A percentile compares a stretch with the other conserved stretches of the same genome.
phyloP scores from a whole-genome alignment of 2,888 invertebrate species.

The Andricus quercusramuli region DNA sequence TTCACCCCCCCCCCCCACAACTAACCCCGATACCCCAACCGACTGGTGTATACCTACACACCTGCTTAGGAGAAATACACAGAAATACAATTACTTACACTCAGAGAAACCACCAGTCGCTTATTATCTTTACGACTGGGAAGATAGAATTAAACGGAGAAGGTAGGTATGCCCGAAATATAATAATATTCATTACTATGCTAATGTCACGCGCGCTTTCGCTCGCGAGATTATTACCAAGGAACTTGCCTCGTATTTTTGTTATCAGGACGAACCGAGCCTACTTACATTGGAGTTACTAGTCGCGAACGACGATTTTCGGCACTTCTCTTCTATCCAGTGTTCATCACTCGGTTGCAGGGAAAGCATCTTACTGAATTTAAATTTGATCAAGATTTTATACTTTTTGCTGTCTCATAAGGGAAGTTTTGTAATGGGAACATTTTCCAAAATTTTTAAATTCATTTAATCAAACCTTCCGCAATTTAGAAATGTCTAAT shows the following conservation, averaged over 20 bases:
- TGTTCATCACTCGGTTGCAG: background rate
- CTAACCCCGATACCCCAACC: slow-evolving; percentile 51
- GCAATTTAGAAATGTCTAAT: too few relatives aligned
- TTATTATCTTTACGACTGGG: slow-evolving; percentile 79
- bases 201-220: slow-evolving; percentile 74
- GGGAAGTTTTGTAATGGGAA: too few relatives aligned
- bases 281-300: slow-evolving; percentile 55
- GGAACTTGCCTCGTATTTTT: slow-evolving; percentile 77
- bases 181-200: slow-evolving; percentile 79
- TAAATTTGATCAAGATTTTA: background rate
- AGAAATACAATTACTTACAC: slow-evolving; percentile 59
- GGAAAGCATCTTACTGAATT: background rate
- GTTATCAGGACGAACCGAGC: slow-evolving; percentile 72
- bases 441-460: too few relatives aligned
- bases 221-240: slow-evolving; percentile 71
- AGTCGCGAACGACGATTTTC: slow-evolving; percentile 11
- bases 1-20: slow-evolving; percentile 54
- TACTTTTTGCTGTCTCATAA: too few relatives aligned
- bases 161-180: slow-evolving; percentile 73
- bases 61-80: slow-evolving; percentile 42
- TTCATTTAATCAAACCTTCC: too few relatives aligned
- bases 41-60: slow-evolving; percentile 52
- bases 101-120: slow-evolving; percentile 70
- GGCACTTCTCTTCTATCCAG: slow-evolving; percentile 7
- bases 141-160: slow-evolving; percentile 79